Percentiles rank a stretch among this genome's conserved stretches.
These are phyloP conservation scores for Caenorhabditis plicata DNA, from an alignment of 2,888 invertebrate species.

Conservation along the genomic window DNA sequence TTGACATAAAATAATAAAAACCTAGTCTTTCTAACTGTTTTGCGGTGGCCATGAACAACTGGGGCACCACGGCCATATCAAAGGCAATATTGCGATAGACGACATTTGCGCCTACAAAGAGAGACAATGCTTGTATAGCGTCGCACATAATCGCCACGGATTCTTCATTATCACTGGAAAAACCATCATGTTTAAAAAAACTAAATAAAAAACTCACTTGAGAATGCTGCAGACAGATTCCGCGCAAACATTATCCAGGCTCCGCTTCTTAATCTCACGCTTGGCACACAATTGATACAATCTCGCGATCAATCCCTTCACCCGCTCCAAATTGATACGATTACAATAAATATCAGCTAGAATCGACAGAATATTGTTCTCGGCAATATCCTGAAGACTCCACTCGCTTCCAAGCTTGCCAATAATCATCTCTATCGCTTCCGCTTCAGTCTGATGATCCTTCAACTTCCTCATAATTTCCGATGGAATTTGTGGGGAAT, in stretches of 20 bases:
- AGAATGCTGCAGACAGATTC: conserved; percentile 2
- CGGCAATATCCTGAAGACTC: conserved; percentile 2
- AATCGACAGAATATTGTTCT: conserved; percentile 6
- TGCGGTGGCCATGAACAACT: conserved; percentile 1
- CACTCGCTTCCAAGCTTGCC: not conserved
- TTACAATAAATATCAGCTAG: conserved; percentile 23
- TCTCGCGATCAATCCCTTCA: not conserved
- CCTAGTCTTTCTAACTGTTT: conserved; percentile 4
- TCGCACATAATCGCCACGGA: conserved; percentile 9
- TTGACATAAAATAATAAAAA: not conserved
- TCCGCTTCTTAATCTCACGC: not conserved
- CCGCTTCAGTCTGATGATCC: not conserved
- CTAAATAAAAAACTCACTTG: not conserved
- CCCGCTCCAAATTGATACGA: not conserved
- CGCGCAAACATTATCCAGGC: not conserved
- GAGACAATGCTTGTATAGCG: conserved; percentile 10
- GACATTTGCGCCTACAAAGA: conserved; percentile 11
- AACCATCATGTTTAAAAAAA: not conserved
- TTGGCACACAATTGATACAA: not conserved
- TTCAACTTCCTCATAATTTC: conserved; percentile 3
- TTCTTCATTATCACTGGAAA: conserved; percentile 4
- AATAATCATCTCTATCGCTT: conserved; percentile 2
- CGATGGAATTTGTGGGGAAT: conserved; percentile 2
- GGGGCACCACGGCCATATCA: conserved; percentile 20
- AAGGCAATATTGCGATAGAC: conserved; percentile 24